Evolutionary conservation across 2,888 invertebrate species (phyloP).

Genomic region (Cheiracanthium punctorium): DNA sequence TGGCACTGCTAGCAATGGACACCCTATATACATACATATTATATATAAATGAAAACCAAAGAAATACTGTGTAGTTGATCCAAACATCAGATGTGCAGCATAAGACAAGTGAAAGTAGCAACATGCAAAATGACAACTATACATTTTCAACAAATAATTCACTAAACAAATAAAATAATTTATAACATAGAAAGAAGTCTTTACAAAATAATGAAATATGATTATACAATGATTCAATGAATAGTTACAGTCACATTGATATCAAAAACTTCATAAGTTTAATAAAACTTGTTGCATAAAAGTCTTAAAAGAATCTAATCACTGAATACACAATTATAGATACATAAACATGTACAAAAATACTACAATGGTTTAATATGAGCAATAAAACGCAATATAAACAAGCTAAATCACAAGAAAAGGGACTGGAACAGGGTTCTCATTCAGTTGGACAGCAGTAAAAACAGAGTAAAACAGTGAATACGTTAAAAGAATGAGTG

Average conservation of each 20-base stretch:
- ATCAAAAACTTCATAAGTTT: background rate
- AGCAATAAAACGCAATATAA: background rate
- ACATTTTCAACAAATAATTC: background rate
- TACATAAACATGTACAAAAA: background rate
- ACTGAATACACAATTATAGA: background rate
- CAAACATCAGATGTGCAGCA: background rate
- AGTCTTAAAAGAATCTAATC: background rate
- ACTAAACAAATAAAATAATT: background rate
- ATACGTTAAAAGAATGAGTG: too few species aligned
- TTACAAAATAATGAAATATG: background rate
- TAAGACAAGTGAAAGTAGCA: background rate
- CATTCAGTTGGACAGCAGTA: too few species aligned
- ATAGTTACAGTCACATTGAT: background rate
- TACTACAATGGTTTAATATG: background rate
- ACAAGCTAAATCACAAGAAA: background rate
- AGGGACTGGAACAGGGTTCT: too few species aligned
- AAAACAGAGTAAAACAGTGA: too few species aligned
- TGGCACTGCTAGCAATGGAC: background rate
- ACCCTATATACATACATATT: background rate
- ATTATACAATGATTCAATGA: background rate
- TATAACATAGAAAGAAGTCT: background rate
- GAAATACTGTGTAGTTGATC: background rate
- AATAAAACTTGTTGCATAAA: too few species aligned
- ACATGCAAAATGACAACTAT: background rate
- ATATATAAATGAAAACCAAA: background rate